A percentile compares a stretch with the other conserved stretches of the same genome.
These are phyloP conservation scores for Prunella himalayana DNA, from an alignment of 2,113 vertebrate genomes.

Conservation along the genomic window DNA sequence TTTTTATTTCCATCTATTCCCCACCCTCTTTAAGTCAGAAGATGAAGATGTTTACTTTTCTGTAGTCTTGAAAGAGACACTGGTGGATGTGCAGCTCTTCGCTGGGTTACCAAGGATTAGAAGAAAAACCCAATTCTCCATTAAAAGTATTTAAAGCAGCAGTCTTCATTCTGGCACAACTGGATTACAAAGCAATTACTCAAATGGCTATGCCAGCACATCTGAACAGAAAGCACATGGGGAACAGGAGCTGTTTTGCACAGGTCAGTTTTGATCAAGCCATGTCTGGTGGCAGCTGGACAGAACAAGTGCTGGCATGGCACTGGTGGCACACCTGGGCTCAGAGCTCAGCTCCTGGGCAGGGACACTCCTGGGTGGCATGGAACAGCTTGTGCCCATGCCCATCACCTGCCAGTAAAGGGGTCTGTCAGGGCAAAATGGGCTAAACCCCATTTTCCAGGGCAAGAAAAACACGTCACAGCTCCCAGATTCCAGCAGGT, in stretches of 20 bases:
- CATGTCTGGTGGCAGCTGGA: background rate
- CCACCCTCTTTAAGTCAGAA: background rate
- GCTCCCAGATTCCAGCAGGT: background rate
- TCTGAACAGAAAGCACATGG: background rate
- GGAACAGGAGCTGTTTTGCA: background rate
- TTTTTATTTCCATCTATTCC: background rate
- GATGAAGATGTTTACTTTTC: background rate
- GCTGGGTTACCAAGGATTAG: background rate
- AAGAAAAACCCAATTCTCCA: background rate
- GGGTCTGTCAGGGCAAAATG: background rate
- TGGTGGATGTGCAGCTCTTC: background rate
- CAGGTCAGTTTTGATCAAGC: background rate
- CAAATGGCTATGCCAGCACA: background rate
- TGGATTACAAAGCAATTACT: background rate
- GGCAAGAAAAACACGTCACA: background rate
- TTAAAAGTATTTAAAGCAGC: background rate
- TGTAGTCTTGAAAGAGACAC: background rate
- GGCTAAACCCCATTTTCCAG: background rate
- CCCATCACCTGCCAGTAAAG: background rate
- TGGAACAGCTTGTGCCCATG: background rate
- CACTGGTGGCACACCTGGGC: rapidly evolving
- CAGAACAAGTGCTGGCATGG: background rate
- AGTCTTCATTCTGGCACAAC: background rate
- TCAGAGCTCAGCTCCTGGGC: background rate
- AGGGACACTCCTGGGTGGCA: background rate